Conservation (phyloP, 1,140 invertebrate species). For the Hyposmocoma kahamanoa region DNA sequence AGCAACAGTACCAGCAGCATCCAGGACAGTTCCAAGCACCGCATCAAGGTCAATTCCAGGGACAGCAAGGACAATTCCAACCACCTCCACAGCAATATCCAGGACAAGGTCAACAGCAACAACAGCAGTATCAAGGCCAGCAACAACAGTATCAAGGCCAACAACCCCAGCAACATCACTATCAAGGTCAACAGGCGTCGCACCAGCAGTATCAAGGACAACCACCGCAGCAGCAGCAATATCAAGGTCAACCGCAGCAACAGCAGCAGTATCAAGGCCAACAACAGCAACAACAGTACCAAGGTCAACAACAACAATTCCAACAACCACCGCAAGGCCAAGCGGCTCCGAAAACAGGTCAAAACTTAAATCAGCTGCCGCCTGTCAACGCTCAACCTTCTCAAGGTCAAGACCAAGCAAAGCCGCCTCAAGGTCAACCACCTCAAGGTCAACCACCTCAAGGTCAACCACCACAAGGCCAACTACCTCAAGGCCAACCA, state of each 20-base stretch:
- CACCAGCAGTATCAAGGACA: constrained; percentile 16
- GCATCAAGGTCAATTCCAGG: constrained; percentile 19
- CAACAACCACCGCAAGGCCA: constrained; percentile 15
- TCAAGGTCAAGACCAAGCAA: constrained; percentile 13
- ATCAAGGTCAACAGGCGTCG: constrained; percentile 10
- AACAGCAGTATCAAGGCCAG: constrained; percentile 13
- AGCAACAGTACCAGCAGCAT: constrained; percentile 15
- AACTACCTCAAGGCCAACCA: no score
- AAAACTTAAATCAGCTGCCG: constrained; percentile 8
- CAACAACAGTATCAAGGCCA: constrained; percentile 11
- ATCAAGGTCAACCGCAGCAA: constrained; percentile 5
- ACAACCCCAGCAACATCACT: constrained; percentile 14
- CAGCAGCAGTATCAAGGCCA: constrained; percentile 4
- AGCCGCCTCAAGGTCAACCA: constrained; percentile 18
- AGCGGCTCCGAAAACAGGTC: no score
- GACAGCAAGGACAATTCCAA: constrained; percentile 3
- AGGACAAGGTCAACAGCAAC: constrained; percentile 11
- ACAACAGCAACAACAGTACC: constrained; percentile 13
- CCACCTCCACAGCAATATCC: constrained; percentile 4
- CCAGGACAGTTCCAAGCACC: constrained; percentile 31
- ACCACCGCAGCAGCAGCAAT: constrained; percentile 19
- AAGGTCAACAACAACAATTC: constrained; percentile 19
- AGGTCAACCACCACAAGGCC: no score
- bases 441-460: constrained; percentile 10
- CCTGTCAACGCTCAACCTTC: constrained; percentile 18